Base-by-base conservation (phyloP, 2,888 invertebrate species). In the Ptilodon capucinus region DNA sequence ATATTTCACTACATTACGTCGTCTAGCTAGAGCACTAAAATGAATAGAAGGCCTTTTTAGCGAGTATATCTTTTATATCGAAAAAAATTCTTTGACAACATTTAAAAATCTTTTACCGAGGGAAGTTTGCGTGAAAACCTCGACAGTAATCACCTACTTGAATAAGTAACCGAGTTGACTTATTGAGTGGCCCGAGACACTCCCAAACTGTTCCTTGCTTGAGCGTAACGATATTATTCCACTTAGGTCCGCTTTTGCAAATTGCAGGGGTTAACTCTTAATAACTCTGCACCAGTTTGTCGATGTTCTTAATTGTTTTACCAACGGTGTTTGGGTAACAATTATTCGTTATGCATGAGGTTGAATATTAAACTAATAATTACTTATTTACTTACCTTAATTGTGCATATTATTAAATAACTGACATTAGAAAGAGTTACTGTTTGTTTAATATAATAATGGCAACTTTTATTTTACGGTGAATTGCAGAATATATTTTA, bases 221-320 rank as follows among this genome's bases (percentile, higher is more conserved):
- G 42, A 43, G 28, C 35, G 16, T 57, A 48, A 57, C 32, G 18
- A 48, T 43, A 48, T 48, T 50, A 53, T 54, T 44, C 19, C 46
- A 44, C 43, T 55, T 51, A 54, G 38, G 13, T 44, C 46, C 32
- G 18, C 42, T 45, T 36, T 13, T 34, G 38, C 45, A 46, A 54
- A 42, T 35, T 47, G 40, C 52, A 39, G 35, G 46, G 47, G 40
- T 42, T 53, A 50, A 48, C 53, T 48, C 38, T 49, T 50, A 47
- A 46, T 52, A 58, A 55, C 44, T 46, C 44, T 45, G 39, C 17
- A 50, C 42, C 50, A 41, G 56, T 50, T 57, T 52, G 28, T 43
- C 35, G 49, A 53, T 56, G 23, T 42, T 42, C 41, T 45, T 44
- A 61, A 56, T 51, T 38, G 40, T 61, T 58, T 19, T 48, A 42